A percentile compares a stretch with the other conserved stretches of the same genome.
These are phyloP conservation scores for Flabesymbios commensalis DNA, from an alignment of 2,888 invertebrate species.

Conservation along the genomic window DNA sequence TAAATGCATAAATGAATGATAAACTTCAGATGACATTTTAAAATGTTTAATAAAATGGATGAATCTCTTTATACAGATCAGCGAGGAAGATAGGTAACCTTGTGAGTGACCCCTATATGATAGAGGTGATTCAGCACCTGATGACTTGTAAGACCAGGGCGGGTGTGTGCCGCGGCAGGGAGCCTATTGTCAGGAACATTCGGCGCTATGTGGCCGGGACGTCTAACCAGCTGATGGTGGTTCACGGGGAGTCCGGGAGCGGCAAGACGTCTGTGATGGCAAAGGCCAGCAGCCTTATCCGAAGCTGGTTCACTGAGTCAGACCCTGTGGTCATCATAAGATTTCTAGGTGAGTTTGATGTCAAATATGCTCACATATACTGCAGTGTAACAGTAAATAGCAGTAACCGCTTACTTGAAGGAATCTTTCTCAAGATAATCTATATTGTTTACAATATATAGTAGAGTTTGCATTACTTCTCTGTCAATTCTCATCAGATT, in stretches of 20 bases:
- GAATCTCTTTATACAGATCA: too few species aligned
- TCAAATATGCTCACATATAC: background rate
- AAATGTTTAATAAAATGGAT: too few species aligned
- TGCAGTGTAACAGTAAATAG: too few species aligned
- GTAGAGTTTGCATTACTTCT: too few species aligned
- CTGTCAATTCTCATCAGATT: too few species aligned
- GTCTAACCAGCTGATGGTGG: constrained; percentile 27
- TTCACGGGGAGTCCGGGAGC: constrained; percentile 37
- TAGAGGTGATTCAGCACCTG: constrained; percentile 39
- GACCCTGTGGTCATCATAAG: constrained; percentile 16
- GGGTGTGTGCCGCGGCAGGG: constrained; percentile 33
- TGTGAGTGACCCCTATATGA: constrained; percentile 13
- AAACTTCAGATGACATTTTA: too few species aligned
- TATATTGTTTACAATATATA: too few species aligned
- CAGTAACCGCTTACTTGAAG: background rate
- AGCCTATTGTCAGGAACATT: constrained; percentile 21
- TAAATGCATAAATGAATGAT: too few species aligned
- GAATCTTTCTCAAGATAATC: too few species aligned
- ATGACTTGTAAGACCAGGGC: constrained; percentile 25
- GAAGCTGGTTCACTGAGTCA: constrained; percentile 26
- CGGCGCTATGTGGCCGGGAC: constrained; percentile 13
- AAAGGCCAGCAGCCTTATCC: constrained; percentile 32
- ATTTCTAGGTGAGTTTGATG: constrained; percentile 12
- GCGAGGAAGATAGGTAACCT: constrained; percentile 7
- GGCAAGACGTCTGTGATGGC: constrained; percentile 42